Conservation (phyloP, 2,797 vertebrate species). For the Pseudocheirus occidentalis region DNA sequence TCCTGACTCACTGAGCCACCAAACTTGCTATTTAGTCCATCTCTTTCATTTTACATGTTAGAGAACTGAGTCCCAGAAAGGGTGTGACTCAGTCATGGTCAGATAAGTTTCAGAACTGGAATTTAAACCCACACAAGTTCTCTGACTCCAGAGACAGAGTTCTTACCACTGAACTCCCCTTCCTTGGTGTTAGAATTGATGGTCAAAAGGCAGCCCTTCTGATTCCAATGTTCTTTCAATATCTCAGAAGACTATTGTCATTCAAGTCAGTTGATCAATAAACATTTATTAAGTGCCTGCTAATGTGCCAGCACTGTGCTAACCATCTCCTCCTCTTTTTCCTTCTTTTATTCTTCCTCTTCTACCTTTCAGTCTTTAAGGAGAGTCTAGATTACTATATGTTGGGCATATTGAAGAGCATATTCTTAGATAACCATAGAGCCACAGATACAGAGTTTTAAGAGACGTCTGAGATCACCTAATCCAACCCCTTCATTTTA, state of each 20-base stretch:
- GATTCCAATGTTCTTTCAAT: background rate
- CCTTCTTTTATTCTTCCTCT: no score
- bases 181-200: background rate
- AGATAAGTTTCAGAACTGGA: background rate
- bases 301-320: background rate
- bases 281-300: background rate
- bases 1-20: background rate
- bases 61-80: background rate
- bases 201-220: background rate
- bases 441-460: background rate
- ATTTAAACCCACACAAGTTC: background rate
- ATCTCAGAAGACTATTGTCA: background rate
- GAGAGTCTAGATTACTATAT: no score
- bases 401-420: no score
- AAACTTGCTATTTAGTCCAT: background rate
- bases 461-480: background rate
- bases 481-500: background rate
- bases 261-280: background rate
- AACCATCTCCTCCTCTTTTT: background rate
- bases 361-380: no score
- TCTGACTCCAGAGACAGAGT: background rate
- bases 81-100: background rate
- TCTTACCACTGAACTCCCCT: background rate
- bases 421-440: no score
- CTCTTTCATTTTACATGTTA: background rate